phyloP scores from a whole-genome alignment of 2,888 invertebrate genomes.

The Pyrrhia umbra region DNA sequence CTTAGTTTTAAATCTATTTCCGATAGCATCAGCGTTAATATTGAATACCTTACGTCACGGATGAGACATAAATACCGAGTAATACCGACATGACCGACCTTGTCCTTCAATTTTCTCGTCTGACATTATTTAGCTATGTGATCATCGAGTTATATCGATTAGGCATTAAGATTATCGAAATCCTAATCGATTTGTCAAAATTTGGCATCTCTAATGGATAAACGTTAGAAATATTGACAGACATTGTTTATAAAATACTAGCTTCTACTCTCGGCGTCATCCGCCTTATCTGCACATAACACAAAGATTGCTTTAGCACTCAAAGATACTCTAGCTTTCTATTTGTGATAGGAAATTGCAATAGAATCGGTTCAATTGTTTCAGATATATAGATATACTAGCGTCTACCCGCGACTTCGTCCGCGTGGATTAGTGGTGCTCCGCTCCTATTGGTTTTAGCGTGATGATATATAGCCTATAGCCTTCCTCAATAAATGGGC shows the following conservation, averaged over 20 bases:
- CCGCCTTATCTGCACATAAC: too few relatives aligned
- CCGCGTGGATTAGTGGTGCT: too few relatives aligned
- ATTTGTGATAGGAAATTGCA: neutral
- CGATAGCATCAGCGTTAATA: neutral
- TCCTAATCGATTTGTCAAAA: conserved; percentile 16
- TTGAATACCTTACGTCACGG: neutral
- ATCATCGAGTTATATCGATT: conserved; percentile 27
- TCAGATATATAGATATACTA: too few relatives aligned
- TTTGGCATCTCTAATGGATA: conserved; percentile 10
- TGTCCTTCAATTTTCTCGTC: conserved; percentile 21
- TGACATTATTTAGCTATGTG: conserved; percentile 30
- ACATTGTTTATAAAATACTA: neutral
- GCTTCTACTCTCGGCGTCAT: neutral
- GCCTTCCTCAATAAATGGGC: too few relatives aligned
- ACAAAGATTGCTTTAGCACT: too few relatives aligned
- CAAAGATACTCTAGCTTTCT: neutral
- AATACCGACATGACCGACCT: conserved; percentile 10
- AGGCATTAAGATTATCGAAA: conserved; percentile 3
- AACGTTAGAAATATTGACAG: neutral
- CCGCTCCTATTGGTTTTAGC: too few relatives aligned
- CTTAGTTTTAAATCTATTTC: neutral
- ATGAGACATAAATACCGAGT: conserved; percentile 11
- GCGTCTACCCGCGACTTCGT: too few relatives aligned
- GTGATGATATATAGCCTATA: too few relatives aligned
- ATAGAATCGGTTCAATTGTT: neutral